Evolutionary conservation across 2,888 invertebrate species (phyloP), one percentile per base, ranked within the genome.

Genomic region (Leucozona laternaria): DNA sequence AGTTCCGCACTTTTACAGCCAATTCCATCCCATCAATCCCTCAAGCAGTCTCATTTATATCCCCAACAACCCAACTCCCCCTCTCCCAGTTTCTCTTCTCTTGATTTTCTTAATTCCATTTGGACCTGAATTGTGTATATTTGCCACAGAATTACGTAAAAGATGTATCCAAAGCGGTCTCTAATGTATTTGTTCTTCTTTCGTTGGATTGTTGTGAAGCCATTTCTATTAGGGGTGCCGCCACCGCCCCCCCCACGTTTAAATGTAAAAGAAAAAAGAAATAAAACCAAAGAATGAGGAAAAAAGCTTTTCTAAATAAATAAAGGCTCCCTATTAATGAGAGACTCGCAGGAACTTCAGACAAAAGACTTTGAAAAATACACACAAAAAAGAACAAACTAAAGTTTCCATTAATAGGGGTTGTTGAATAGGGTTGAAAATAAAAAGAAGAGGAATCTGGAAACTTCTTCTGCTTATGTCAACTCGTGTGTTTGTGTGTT

Each of bases 351-450:
- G 77, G 43, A 70, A 72, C 28, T 57, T 48, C 34, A 66, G 60
- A 78, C 77, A 85, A 81, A 85, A 73, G 72, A 81, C 80, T 64
- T 25, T 57, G 22, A 48, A 57, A 77, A 25, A 58, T 25, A 53
- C 68, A 80, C 53, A 75, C 76, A 40, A 62, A 77, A 80, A 72
- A 80, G 77, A 70, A 81, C 77, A 81, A 77, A 80, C 77, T 77
- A 55, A 80, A 72, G 68, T 85, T 66, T 76, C 80, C 50, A 80
- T 72, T 72, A 77, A 85, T 68, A 85, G 72, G 77, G 80, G 84
- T 45, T 64, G 45, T 64, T 84, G 40, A 84, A 79, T 57, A 57
- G 40, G 48, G 45, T 34, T 68, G 68, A 8, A 66, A 2, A 11
- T 28, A 43, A 57, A 28, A 22, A 55, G 72, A 76, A 53, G 25